phyloP scores from a whole-genome alignment of 2,888 invertebrate genomes.

The Nomada fucata region DNA sequence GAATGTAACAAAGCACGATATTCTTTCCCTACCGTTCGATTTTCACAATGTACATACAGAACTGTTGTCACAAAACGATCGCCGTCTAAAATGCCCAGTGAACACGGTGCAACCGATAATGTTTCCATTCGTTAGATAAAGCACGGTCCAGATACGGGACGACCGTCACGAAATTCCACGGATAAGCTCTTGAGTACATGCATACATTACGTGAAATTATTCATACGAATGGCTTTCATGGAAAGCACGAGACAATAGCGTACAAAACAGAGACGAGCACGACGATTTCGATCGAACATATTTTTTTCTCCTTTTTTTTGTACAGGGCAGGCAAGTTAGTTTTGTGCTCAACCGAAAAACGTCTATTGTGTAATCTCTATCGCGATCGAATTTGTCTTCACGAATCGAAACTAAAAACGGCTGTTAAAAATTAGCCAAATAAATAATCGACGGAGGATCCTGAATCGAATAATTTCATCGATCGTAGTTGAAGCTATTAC shows the following conservation, averaged over 20 bases:
- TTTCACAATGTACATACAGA: neutral
- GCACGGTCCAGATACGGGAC: neutral
- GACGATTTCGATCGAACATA: slow-evolving; percentile 7
- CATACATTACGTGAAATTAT: slow-evolving; percentile 22
- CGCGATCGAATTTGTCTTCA: too few relatives aligned
- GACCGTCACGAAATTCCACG: slow-evolving; percentile 3
- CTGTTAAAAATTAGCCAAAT: slow-evolving; percentile 59
- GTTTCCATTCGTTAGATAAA: slow-evolving; percentile 2
- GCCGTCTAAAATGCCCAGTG: neutral
- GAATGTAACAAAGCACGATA: slow-evolving; percentile 4
- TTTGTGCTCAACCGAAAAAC: slow-evolving; percentile 54
- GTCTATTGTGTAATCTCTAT: slow-evolving; percentile 3
- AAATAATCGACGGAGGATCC: slow-evolving; percentile 45
- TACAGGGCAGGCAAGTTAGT: slow-evolving; percentile 11
- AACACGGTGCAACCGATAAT: neutral
- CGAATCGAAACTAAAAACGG: slow-evolving; percentile 57
- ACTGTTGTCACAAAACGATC: neutral
- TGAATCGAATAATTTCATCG: slow-evolving; percentile 20
- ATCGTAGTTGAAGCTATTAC: slow-evolving; percentile 21
- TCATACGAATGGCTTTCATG: slow-evolving; percentile 58
- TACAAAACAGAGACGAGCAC: slow-evolving; percentile 33
- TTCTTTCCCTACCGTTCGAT: neutral
- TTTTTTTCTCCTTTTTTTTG: slow-evolving; percentile 14
- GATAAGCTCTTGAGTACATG: neutral
- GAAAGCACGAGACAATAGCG: slow-evolving; percentile 58